These are phyloP conservation scores for Passerina amoena DNA, from an alignment of 2,113 vertebrate species.

Conservation along the genomic window DNA sequence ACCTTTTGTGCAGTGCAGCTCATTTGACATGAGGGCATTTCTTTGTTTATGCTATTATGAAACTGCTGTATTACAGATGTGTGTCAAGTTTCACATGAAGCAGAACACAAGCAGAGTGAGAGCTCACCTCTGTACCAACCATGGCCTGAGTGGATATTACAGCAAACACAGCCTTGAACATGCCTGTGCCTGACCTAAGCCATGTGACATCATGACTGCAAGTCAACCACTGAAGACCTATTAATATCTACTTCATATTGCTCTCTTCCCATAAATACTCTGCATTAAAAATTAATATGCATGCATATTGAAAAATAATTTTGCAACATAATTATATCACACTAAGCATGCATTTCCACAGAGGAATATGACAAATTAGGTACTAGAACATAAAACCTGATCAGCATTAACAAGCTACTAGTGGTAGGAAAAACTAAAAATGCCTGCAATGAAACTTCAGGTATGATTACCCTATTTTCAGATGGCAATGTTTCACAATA, in stretches of 20 bases:
- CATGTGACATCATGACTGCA: neutral
- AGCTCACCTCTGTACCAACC: neutral
- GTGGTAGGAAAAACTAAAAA: neutral
- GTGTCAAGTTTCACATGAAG: neutral
- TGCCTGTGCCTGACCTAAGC: neutral
- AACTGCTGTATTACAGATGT: neutral
- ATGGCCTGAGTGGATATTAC: rapidly evolving
- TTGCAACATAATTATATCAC: neutral
- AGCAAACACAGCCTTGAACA: neutral
- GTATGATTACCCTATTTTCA: neutral
- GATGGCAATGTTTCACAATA: neutral
- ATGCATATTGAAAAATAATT: neutral
- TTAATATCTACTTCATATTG: neutral
- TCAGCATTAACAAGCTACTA: neutral
- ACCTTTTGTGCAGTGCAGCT: neutral
- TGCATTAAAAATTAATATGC: neutral
- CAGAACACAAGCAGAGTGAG: neutral
- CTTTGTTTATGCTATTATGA: neutral
- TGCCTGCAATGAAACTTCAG: neutral
- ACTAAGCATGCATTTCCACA: neutral
- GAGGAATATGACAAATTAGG: neutral
- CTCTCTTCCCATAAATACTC: neutral
- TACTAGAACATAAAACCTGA: neutral
- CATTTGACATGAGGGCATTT: neutral
- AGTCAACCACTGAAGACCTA: neutral